Conservation (phyloP, 2,113 vertebrate genomes). For the Cardinalis cardinalis region DNA sequence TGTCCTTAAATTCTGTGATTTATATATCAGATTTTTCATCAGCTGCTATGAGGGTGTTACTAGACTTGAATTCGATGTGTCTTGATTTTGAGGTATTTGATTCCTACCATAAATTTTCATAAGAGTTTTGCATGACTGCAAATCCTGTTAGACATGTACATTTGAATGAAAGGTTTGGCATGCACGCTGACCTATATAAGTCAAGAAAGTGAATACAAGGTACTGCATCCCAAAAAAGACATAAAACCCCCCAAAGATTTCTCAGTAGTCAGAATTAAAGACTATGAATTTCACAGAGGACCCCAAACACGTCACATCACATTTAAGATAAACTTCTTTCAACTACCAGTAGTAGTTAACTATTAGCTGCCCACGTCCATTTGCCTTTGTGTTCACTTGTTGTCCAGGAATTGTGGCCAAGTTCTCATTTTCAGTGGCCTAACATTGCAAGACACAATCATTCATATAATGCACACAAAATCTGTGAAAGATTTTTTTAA, state of each 20-base stretch:
- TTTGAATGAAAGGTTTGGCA: neutral
- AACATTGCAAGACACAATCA: neutral
- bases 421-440: neutral
- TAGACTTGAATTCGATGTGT: neutral
- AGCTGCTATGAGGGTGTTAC: neutral
- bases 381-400: neutral
- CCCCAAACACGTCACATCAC: neutral
- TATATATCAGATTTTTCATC: neutral
- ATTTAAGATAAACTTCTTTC: neutral
- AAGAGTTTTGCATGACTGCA: neutral
- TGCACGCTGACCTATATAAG: neutral
- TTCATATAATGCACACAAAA: neutral
- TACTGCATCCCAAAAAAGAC: neutral
- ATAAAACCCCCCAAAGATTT: neutral
- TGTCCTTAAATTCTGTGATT: neutral
- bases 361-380: neutral
- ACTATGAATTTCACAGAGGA: neutral
- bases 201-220: neutral
- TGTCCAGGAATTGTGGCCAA: neutral
- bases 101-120: neutral
- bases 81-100: neutral
- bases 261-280: neutral
- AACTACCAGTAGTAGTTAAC: neutral
- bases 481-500: neutral
- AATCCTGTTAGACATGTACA: neutral